phyloP scores from a whole-genome alignment of 2,888 invertebrate species.

The Lissonota sp. region DNA sequence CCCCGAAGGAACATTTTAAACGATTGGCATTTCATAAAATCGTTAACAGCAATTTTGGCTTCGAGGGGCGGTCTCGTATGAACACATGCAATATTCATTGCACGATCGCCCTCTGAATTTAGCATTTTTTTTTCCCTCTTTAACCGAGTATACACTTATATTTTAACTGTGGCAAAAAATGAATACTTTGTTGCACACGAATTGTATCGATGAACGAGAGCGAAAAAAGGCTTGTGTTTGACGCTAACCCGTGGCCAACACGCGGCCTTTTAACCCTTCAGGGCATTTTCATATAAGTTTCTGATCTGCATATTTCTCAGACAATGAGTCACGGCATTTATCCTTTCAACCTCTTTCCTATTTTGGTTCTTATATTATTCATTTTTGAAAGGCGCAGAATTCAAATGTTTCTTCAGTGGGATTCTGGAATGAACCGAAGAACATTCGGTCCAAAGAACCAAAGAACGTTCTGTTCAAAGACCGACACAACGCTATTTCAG shows the following conservation, averaged over 20 bases:
- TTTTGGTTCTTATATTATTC: not conserved
- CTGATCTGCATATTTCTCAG: constrained; percentile 40
- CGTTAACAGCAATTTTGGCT: constrained; percentile 4
- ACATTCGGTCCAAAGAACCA: not conserved
- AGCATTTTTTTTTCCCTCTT: constrained; percentile 23
- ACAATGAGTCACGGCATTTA: constrained; percentile 48
- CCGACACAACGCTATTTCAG: too few species aligned
- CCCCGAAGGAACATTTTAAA: constrained; percentile 28
- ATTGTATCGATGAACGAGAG: constrained; percentile 5
- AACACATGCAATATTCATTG: constrained; percentile 4
- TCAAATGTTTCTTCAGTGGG: constrained; percentile 24
- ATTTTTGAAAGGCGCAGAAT: not conserved
- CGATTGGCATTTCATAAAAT: constrained; percentile 19
- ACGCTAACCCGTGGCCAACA: too few species aligned
- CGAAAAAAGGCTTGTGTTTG: not conserved
- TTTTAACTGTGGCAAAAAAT: constrained; percentile 42
- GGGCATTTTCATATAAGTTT: too few species aligned
- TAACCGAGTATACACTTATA: constrained; percentile 20
- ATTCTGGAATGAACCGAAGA: not conserved
- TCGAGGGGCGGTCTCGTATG: not conserved
- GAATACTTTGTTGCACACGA: constrained; percentile 43
- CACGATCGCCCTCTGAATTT: constrained; percentile 31
- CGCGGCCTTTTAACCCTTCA: too few species aligned
- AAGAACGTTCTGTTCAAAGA: too few species aligned
- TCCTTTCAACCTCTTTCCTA: not conserved